phyloP scores from a whole-genome alignment of 2,797 vertebrate genomes.

The Melopsittacus undulatus region DNA sequence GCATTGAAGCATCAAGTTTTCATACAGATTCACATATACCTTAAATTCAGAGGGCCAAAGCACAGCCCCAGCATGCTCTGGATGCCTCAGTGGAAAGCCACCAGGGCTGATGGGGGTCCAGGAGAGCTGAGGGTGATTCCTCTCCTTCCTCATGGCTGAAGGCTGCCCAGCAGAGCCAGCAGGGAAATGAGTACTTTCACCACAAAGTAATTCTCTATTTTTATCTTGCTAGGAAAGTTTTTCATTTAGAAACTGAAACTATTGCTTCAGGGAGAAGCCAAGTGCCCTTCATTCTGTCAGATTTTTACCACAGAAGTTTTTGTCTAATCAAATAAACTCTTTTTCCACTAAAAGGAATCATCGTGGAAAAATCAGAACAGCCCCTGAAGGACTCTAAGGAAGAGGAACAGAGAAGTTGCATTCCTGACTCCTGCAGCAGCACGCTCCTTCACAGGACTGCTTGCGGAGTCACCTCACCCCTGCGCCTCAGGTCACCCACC shows the following conservation, averaged over 20 bases:
- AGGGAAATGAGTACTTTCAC: conserved; percentile 22
- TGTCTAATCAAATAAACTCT: background rate
- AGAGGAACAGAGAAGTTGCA: background rate
- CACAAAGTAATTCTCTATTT: conserved; percentile 50
- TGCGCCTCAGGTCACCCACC: background rate
- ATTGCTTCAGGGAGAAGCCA: background rate
- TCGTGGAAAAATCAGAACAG: background rate
- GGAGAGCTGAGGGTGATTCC: background rate
- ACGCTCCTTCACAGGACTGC: background rate
- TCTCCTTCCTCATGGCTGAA: background rate
- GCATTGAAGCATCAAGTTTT: background rate
- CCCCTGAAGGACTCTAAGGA: background rate
- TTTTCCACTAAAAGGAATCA: background rate
- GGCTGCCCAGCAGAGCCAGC: background rate
- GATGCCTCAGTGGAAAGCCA: background rate
- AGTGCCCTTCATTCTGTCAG: background rate
- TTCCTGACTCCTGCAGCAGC: background rate
- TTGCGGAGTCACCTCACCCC: background rate
- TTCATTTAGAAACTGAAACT: conserved; percentile 16
- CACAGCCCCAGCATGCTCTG: background rate
- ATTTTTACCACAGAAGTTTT: background rate
- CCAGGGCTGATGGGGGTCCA: background rate
- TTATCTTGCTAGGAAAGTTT: conserved; percentile 17
- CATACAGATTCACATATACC: background rate
- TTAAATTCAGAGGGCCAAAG: background rate